Conservation (phyloP, 2,888 invertebrate species). For the Orthonevra nobilis region DNA sequence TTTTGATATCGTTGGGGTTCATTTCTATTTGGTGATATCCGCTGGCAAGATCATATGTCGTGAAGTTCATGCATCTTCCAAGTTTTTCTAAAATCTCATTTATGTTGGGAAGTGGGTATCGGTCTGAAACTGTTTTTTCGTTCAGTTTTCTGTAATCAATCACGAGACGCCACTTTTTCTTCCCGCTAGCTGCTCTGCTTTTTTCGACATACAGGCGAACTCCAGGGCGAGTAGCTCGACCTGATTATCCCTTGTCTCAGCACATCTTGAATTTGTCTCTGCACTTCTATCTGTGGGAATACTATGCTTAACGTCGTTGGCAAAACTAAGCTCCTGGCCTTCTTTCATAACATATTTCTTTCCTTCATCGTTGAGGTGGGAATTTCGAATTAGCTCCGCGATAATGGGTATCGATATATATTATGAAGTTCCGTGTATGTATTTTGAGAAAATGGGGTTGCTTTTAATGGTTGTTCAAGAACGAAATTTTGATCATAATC, state of each 20-base stretch:
- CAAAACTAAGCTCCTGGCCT: no score
- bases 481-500: neutral
- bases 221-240: neutral
- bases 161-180: slow-evolving; percentile 1
- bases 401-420: neutral
- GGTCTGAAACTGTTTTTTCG: slow-evolving; percentile 35
- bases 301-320: no score
- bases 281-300: neutral
- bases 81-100: slow-evolving; percentile 9
- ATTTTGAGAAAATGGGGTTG: neutral
- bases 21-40: slow-evolving; percentile 53
- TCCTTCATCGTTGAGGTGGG: neutral
- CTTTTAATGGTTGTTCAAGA: neutral
- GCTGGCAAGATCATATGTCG: neutral
- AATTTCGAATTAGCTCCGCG: neutral
- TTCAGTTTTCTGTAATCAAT: neutral
- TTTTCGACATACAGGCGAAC: slow-evolving; percentile 1
- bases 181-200: neutral
- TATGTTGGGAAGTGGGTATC: slow-evolving; percentile 36
- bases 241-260: no score
- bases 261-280: neutral
- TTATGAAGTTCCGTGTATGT: neutral
- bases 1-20: slow-evolving; percentile 11
- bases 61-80: slow-evolving; percentile 10
- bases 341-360: no score